Evolutionary conservation across 2,888 invertebrate species (phyloP).

Genomic region (Onthophagus sagittarius): DNA sequence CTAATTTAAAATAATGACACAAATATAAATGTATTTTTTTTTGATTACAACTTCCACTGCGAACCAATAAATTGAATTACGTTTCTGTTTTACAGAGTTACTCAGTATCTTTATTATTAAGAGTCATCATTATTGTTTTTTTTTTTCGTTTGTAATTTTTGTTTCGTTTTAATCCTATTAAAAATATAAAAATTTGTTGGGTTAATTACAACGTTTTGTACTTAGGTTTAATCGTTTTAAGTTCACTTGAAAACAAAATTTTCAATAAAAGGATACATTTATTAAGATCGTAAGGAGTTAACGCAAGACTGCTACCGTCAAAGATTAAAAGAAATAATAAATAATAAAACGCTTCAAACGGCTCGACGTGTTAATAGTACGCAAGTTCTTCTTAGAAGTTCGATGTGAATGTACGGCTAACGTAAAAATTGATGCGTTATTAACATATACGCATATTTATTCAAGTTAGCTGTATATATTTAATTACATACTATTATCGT

Average conservation of each 20-base stretch:
- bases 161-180: background rate
- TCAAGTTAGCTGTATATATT: too few species aligned
- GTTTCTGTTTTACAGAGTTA: conserved; percentile 43
- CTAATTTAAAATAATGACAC: background rate
- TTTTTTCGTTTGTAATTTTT: background rate
- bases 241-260: too few species aligned
- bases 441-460: too few species aligned
- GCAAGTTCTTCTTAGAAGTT: too few species aligned
- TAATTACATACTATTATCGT: too few species aligned
- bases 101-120: conserved; percentile 37
- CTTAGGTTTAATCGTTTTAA: conserved; percentile 6
- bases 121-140: conserved; percentile 19
- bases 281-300: background rate
- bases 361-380: background rate
- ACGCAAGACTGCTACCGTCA: background rate
- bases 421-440: too few species aligned
- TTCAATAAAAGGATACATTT: too few species aligned
- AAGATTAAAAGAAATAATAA: background rate
- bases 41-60: conserved; percentile 21
- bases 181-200: background rate
- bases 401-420: too few species aligned
- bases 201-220: background rate
- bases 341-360: background rate
- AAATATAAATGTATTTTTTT: background rate
- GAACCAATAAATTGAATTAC: conserved; percentile 29